Evolutionary conservation across 2,888 invertebrate genomes (phyloP).

Genomic region (Trisateles emortualis): DNA sequence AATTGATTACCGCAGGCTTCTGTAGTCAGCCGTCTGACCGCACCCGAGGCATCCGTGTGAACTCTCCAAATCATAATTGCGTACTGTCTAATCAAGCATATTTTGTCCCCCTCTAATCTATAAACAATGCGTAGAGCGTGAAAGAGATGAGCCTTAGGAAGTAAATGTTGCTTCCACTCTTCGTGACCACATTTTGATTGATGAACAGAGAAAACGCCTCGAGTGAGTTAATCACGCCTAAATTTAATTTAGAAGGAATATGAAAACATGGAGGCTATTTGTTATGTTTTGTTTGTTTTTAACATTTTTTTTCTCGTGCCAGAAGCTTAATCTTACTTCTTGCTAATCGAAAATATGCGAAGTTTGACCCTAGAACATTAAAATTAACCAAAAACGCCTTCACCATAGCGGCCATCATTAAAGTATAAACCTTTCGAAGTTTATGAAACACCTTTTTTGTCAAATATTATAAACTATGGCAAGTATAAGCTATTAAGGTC

Average conservation of each 20-base stretch:
- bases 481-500: constrained; percentile 60
- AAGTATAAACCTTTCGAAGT: constrained; percentile 24
- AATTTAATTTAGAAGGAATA: constrained; percentile 83
- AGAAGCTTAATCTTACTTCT: constrained; percentile 49
- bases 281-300: constrained; percentile 82
- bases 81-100: constrained; percentile 70
- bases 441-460: constrained; percentile 55
- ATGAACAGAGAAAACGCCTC: constrained; percentile 86
- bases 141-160: constrained; percentile 71
- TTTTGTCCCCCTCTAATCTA: constrained; percentile 58
- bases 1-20: constrained; percentile 83
- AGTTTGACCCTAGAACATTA: constrained; percentile 40
- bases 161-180: constrained; percentile 73
- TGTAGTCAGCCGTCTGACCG: constrained; percentile 75
- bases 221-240: constrained; percentile 83
- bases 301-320: constrained; percentile 56
- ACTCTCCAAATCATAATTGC: constrained; percentile 78
- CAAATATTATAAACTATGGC: constrained; percentile 49
- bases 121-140: constrained; percentile 28
- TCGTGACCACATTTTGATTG: constrained; percentile 78
- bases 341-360: constrained; percentile 41
- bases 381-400: constrained; percentile 24
- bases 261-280: constrained; percentile 71
- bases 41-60: constrained; percentile 74
- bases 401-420: constrained; percentile 18